Conservation (phyloP, 2,888 invertebrate species). For the Sarcophaga caerulescens region DNA sequence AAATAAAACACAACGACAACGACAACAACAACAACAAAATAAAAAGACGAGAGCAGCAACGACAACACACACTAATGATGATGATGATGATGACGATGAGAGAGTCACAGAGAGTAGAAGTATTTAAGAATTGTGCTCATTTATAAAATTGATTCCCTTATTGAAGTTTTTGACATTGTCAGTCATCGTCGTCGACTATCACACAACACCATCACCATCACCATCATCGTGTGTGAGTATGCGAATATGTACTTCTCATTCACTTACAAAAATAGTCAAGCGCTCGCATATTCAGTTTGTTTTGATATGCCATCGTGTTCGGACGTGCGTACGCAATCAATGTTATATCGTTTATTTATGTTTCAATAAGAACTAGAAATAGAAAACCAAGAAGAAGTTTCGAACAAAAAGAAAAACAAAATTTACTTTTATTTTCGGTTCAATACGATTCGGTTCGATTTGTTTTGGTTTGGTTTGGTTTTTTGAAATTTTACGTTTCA, state of each 20-base stretch:
- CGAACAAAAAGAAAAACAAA: conserved; percentile 21
- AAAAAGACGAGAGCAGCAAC: conserved; percentile 8
- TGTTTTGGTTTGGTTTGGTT: conserved; percentile 50
- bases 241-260: not conserved
- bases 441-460: conserved; percentile 25
- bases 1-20: conserved; percentile 29
- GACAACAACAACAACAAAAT: conserved; percentile 16
- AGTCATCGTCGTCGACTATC: conserved; percentile 51
- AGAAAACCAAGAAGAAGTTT: not conserved
- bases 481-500: conserved; percentile 16
- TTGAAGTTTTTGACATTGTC: conserved; percentile 65
- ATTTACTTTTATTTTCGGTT: conserved; percentile 44
- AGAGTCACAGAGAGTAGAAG: conserved; percentile 11
- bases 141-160: conserved; percentile 64
- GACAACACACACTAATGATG: conserved; percentile 1
- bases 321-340: conserved; percentile 52
- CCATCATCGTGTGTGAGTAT: conserved; percentile 37
- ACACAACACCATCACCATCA: conserved; percentile 22
- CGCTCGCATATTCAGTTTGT: conserved; percentile 63
- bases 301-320: conserved; percentile 63
- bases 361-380: conserved; percentile 16
- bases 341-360: conserved; percentile 54
- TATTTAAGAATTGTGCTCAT: conserved; percentile 52
- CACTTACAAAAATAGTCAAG: not conserved
- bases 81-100: conserved; percentile 15